phyloP scores from a whole-genome alignment of 2,113 vertebrate species.

The Bettongia penicillata region DNA sequence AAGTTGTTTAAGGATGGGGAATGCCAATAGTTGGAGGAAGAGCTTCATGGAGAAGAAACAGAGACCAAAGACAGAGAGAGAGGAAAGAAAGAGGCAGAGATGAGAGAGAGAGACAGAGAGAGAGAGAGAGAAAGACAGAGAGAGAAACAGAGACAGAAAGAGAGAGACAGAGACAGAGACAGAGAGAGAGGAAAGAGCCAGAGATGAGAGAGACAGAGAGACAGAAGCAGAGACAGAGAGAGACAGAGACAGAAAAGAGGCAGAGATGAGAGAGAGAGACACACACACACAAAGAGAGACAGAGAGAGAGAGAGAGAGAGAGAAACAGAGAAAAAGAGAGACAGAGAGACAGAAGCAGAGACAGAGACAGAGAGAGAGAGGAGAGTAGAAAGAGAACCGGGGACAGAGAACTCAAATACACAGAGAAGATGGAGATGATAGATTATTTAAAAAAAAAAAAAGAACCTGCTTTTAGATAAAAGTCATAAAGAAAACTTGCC shows the following conservation, averaged over 20 bases:
- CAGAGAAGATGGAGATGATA: neutral
- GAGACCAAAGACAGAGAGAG: neutral
- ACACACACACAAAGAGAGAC: neutral
- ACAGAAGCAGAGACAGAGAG: too few species aligned
- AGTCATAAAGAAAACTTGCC: neutral
- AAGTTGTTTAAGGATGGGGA: neutral
- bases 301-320: neutral
- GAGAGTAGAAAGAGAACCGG: fast-evolving
- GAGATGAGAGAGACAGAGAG: neutral
- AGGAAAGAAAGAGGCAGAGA: too few species aligned
- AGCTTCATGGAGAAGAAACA: neutral
- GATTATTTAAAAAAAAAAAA: neutral
- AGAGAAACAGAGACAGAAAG: too few species aligned
- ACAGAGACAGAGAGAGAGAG: neutral
- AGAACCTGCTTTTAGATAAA: neutral
- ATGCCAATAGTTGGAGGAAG: neutral
- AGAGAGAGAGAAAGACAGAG: too few species aligned
- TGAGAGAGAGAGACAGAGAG: neutral
- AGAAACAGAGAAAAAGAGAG: neutral
- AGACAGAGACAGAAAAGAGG: neutral
- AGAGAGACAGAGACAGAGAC: neutral
- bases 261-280: too few species aligned
- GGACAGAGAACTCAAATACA: neutral
- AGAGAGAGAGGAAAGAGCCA: too few species aligned
- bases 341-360: neutral